Evolutionary conservation across 2,797 vertebrate species (phyloP).

Genomic region (Molossus alvarezi): DNA sequence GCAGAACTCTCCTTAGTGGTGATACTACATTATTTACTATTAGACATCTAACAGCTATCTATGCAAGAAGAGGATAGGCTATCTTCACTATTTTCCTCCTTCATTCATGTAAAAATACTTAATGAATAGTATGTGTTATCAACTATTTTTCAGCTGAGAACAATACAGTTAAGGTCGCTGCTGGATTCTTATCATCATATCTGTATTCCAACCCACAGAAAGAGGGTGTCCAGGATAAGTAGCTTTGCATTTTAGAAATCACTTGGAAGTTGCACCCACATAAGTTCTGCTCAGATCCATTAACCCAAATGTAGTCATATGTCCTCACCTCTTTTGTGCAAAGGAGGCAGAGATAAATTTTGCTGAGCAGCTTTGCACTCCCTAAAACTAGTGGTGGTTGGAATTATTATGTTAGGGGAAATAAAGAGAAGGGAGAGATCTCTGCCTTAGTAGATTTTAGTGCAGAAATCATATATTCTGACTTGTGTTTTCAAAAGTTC

Average conservation of each 20-base stretch:
- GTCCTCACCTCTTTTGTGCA: background rate
- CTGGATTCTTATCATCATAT: background rate
- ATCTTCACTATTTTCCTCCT: background rate
- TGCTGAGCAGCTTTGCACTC: background rate
- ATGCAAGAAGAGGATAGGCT: background rate
- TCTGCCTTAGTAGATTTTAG: background rate
- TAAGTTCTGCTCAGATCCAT: background rate
- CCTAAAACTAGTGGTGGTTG: background rate
- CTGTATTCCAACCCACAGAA: background rate
- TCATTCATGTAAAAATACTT: background rate
- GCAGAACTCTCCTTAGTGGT: background rate
- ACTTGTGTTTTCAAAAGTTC: background rate
- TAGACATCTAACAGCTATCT: background rate
- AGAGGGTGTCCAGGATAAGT: background rate
- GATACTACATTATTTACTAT: background rate
- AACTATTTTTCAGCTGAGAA: background rate
- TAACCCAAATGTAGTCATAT: background rate
- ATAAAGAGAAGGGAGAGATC: background rate
- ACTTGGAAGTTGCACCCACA: background rate
- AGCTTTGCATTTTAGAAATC: background rate
- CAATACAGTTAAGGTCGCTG: background rate
- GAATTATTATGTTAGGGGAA: constrained; percentile 19
- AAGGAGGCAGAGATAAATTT: background rate
- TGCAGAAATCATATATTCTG: background rate
- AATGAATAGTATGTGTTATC: background rate